A percentile compares a stretch with the other conserved stretches of the same genome.
Conservation (phyloP, 37 sponge, comb jelly and placozoan species). For the Halisarca cf. caerulea region DNA sequence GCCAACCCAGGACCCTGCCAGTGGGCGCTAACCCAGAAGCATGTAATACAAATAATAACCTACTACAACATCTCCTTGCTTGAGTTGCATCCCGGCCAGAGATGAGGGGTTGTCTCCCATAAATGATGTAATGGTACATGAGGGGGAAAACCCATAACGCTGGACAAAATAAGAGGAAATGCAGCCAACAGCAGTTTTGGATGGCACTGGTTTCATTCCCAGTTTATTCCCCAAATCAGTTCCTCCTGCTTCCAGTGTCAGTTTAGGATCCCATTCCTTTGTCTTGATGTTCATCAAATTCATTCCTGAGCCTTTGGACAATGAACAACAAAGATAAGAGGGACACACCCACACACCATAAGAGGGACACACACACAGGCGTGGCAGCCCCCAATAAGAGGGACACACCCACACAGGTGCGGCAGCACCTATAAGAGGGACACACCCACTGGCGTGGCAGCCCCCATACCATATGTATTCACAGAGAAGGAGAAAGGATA, state of each 20-base stretch:
- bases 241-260: conserved; percentile 59
- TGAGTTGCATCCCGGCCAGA: conserved; percentile 81
- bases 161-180: conserved; percentile 74
- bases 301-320: conserved; percentile 90
- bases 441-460: too few species aligned
- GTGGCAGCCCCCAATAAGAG: too few species aligned
- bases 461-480: too few species aligned
- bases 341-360: not conserved
- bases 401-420: too few species aligned
- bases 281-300: conserved; percentile 85
- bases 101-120: conserved; percentile 97
- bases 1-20: too few species aligned
- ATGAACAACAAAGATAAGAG: not conserved
- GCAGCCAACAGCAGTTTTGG: conserved; percentile 68
- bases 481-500: too few species aligned
- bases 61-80: conserved; percentile 84
- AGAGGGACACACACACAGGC: too few species aligned
- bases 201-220: conserved; percentile 68
- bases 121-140: conserved; percentile 79
- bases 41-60: too few species aligned
- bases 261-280: conserved; percentile 63
- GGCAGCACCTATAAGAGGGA: too few species aligned
- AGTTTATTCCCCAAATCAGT: conserved; percentile 49
- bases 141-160: conserved; percentile 72
- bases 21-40: too few species aligned